These are phyloP conservation scores for Gnathonemus echidnorhynchus DNA, from an alignment of 2,113 vertebrate species.

Conservation along the genomic window DNA sequence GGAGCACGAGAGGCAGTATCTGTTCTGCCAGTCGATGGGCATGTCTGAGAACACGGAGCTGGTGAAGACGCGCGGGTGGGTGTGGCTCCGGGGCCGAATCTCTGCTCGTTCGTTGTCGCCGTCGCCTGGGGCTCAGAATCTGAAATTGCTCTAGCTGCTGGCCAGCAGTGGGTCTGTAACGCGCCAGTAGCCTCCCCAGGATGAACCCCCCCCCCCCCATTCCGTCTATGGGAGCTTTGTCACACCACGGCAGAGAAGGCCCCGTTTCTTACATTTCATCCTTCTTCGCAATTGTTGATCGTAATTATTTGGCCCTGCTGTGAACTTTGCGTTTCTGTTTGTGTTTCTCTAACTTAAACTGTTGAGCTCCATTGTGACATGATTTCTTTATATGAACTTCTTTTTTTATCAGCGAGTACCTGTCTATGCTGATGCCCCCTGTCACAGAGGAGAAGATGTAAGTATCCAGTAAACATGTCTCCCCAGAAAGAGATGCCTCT, in stretches of 20 bases:
- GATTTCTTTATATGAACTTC: not conserved
- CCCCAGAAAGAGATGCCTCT: not conserved
- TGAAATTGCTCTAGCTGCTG: not conserved
- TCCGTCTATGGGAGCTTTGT: not conserved
- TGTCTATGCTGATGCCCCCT: constrained; percentile 93
- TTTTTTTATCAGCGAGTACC: constrained; percentile 71
- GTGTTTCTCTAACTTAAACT: not conserved
- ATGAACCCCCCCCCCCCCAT: not conserved
- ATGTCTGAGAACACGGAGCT: constrained; percentile 79
- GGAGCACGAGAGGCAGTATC: constrained; percentile 89
- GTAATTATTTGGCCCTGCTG: not conserved
- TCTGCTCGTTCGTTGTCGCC: not conserved
- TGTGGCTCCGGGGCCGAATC: not conserved
- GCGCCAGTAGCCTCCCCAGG: not conserved
- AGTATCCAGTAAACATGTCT: constrained; percentile 43
- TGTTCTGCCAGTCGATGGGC: constrained; percentile 79
- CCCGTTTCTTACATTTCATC: not conserved
- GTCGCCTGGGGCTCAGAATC: not conserved
- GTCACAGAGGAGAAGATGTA: constrained; percentile 83
- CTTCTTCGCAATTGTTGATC: not conserved
- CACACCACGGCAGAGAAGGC: not conserved
- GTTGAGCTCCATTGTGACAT: not conserved
- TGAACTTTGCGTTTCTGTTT: not conserved
- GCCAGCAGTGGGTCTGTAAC: not conserved
- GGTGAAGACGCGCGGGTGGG: constrained; percentile 86